Evolutionary conservation across 37 sponge, comb jelly and placozoan species (phyloP), one percentile per base, ranked within the genome.

Genomic region (Eunapius fragilis): DNA sequence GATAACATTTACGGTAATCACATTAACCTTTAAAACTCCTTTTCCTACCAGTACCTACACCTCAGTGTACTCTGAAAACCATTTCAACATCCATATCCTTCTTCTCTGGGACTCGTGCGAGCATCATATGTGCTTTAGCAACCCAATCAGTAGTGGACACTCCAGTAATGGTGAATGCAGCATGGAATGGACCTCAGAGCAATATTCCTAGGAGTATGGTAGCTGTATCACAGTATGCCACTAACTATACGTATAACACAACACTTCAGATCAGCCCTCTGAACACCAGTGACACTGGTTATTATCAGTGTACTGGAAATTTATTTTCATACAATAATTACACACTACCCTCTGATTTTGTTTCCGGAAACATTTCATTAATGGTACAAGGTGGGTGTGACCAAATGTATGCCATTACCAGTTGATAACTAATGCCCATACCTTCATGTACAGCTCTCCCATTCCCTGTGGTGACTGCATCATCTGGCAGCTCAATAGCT

Each of bases 401-500:
- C 22, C n/a, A n/a, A n/a, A n/a, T n/a, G n/a, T 58, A 58, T 58
- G 58, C n/a, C n/a, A 58, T 41, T 12, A 58, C 58, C 58, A 58
- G 58, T 19, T 17, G 19, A 41, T 41, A 6, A 58, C 58, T 11
- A 17, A 11, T 58, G 14, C 22, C 58, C 58, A 17, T 58, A 10
- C 58, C 58, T 58, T 58, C 58, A 4, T 11, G 19, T 58, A 12
- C 58, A 58, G 58, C 58, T 58, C 58, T 58, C 58, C 58, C 58
- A 17, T 17, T 19, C 14, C 58, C 58, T 58, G 14, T 58, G 58
- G 58, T 58, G 19, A 58, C 58, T 17, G 22, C 58, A 58, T 58
- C 58, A 58, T 58, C 58, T 58, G 58, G 58, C 58, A 58, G 58
- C 58, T 19, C 58, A 58, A 58, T 58, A 58, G 83, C 88, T 82